phyloP scores from a whole-genome alignment of 1,140 invertebrate species.

The Agrypnia vestita region DNA sequence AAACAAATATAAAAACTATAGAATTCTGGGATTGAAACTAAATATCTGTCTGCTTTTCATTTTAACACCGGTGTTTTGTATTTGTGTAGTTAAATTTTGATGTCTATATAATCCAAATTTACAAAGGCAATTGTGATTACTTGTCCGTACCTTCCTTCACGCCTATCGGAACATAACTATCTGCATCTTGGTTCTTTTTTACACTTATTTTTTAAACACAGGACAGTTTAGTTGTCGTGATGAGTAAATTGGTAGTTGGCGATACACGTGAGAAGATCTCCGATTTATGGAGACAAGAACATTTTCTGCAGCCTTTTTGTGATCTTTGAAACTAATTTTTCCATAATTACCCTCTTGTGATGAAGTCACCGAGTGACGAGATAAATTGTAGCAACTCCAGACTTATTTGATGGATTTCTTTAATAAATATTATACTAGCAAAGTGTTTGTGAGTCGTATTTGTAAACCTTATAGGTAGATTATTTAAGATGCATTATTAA shows the following conservation, averaged over 20 bases:
- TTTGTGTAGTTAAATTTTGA: constrained; percentile 28
- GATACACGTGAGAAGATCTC: too few relatives aligned
- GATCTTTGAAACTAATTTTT: too few relatives aligned
- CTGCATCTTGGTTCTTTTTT: too few relatives aligned
- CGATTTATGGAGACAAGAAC: too few relatives aligned
- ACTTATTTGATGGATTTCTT: neutral
- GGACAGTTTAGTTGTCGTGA: too few relatives aligned
- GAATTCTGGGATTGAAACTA: too few relatives aligned
- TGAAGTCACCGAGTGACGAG: neutral
- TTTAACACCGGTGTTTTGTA: constrained; percentile 17
- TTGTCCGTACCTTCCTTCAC: neutral
- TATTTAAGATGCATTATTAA: constrained; percentile 13
- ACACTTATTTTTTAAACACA: too few relatives aligned
- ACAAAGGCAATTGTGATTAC: neutral
- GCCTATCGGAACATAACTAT: too few relatives aligned
- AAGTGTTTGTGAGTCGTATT: constrained; percentile 8
- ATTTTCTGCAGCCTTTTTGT: too few relatives aligned
- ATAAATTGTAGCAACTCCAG: neutral
- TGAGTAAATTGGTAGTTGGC: too few relatives aligned
- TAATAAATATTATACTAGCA: neutral
- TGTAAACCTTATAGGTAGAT: constrained; percentile 4
- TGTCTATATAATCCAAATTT: constrained; percentile 31
- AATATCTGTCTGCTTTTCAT: neutral
- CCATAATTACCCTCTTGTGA: neutral
- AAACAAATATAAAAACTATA: too few relatives aligned